phyloP scores from a whole-genome alignment of 2,797 vertebrate genomes.

The Pantherophis alleghaniensis region DNA sequence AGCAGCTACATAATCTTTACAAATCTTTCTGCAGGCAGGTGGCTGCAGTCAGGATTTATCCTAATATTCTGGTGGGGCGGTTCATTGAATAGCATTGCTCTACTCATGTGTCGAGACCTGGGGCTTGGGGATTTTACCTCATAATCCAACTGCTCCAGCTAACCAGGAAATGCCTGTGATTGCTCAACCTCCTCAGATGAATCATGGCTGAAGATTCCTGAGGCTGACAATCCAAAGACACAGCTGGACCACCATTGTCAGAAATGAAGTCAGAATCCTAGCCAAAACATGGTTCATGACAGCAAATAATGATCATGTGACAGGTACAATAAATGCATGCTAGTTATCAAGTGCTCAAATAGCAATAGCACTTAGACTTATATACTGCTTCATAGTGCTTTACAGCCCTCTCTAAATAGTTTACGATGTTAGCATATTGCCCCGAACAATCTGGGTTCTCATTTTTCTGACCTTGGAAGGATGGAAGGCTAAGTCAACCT shows the following conservation, averaged over 20 bases:
- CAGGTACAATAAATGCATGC: neutral
- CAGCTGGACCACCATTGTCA: neutral
- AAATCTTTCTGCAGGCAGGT: neutral
- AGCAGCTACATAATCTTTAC: neutral
- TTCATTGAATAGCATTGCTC: neutral
- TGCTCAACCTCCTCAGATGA: neutral
- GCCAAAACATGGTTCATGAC: neutral
- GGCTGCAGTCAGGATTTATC: neutral
- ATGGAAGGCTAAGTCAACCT: too few relatives aligned
- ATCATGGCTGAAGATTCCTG: neutral
- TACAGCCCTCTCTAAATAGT: too few relatives aligned
- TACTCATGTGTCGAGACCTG: neutral
- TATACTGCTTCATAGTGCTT: too few relatives aligned
- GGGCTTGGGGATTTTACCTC: neutral
- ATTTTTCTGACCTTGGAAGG: too few relatives aligned
- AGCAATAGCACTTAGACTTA: too few relatives aligned
- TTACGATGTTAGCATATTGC: too few relatives aligned
- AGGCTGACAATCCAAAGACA: neutral
- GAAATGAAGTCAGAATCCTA: neutral
- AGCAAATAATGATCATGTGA: neutral
- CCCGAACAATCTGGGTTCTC: too few relatives aligned
- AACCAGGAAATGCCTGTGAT: neutral
- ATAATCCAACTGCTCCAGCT: neutral
- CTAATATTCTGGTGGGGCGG: neutral
- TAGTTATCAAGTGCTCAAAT: neutral